Evolutionary conservation across 2,888 invertebrate species (phyloP), one percentile per base, ranked within the genome.

Genomic region (Chromoteleia sp.): DNA sequence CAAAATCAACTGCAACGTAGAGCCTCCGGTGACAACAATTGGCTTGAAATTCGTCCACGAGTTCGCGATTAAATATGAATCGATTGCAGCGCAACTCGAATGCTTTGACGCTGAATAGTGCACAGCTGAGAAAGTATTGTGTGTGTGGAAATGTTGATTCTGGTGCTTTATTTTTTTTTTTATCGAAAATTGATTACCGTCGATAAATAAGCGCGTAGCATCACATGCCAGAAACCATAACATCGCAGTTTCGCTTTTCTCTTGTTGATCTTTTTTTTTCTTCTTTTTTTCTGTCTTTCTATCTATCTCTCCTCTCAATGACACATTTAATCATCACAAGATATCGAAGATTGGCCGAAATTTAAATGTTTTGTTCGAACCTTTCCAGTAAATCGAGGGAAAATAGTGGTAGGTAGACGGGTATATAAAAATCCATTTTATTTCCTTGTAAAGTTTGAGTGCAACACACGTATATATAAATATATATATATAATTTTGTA

Each of bases 311-410:
- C 61, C 54, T 61, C 41, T 54, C 58, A 80, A 71, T 77, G 59
- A 82, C 67, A 73, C 81, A 84, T 82, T 63, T 61, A 71, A 84
- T 84, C 84, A 84, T 82, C 78, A 58, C 68, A 74, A 77, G 61
- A 70, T 67, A 82, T 45, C 84, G 85, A 74, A 70, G 50, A 86
- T 86, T 88, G 85, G 87, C 71, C 85, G 85, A 87, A 88, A 89
- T 88, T 88, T 87, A 89, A 88, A 90, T 86, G 86, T 88, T 88
- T 87, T 89, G 86, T 90, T 89, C 89, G 88, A 87, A 90, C 88
- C 88, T 90, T 90, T 90, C 90, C 90, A 90, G 90, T 90, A 90
- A 90, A 90, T 90, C 90, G 88, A 90, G 89, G 90, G 90, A 90
- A 86, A 89, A 86, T 89, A 90, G 90, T 90, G 90, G 90, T 90